Conservation (phyloP, 2,797 vertebrate species). For the Mormyrops attenuatus region DNA sequence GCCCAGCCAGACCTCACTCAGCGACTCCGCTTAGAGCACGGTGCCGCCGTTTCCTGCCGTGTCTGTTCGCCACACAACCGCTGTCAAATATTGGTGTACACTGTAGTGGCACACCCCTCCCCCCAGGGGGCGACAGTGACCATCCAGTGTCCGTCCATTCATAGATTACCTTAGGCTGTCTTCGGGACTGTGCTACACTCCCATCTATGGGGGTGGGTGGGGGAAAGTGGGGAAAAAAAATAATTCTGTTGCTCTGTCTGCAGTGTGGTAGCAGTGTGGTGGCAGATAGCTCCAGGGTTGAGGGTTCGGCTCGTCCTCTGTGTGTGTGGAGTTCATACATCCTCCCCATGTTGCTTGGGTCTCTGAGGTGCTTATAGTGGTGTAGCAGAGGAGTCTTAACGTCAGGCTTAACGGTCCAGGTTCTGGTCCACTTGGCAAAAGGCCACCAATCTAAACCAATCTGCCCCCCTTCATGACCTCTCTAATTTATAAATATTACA, state of each 20-base stretch:
- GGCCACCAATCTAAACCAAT: neutral
- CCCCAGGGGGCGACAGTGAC: neutral
- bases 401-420: neutral
- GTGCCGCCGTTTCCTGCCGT: neutral
- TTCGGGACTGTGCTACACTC: neutral
- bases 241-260: neutral
- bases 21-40: neutral
- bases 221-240: neutral
- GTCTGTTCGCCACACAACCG: neutral
- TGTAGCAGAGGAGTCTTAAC: neutral
- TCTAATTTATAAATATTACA: neutral
- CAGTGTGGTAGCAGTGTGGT: neutral
- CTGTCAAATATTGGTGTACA: neutral
- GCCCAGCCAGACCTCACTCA: neutral
- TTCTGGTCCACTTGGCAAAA: neutral
- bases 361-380: neutral
- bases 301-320: neutral
- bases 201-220: neutral
- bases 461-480: neutral
- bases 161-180: neutral
- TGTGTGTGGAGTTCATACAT: neutral
- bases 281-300: neutral
- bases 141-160: neutral
- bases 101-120: neutral
- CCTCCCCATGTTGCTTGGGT: neutral